These are phyloP conservation scores for Drosophila novamexicana DNA, from an alignment of 1,140 invertebrate genomes.

Conservation along the genomic window DNA sequence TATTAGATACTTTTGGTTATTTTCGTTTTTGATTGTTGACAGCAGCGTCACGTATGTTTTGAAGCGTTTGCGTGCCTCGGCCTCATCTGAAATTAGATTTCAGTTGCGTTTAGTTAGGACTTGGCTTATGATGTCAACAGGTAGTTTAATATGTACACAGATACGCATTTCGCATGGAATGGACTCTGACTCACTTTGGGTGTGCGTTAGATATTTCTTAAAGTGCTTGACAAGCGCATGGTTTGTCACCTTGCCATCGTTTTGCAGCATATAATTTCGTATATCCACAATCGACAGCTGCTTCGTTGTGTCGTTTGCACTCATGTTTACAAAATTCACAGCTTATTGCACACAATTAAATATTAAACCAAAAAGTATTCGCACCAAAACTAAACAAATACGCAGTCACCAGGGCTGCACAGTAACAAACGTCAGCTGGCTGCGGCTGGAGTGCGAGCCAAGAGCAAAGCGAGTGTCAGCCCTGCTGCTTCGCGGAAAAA, in stretches of 20 bases:
- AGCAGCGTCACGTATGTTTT: constrained; percentile 96
- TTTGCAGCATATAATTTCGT: constrained; percentile 91
- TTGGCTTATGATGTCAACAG: constrained; percentile 52
- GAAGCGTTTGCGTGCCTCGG: constrained; percentile 93
- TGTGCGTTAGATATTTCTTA: constrained; percentile 90
- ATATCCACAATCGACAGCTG: constrained; percentile 93
- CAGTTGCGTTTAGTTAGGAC: constrained; percentile 1
- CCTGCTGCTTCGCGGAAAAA: constrained; percentile 57
- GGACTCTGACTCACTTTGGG: constrained; percentile 82
- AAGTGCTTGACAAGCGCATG: constrained; percentile 95
- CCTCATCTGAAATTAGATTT: constrained; percentile 85
- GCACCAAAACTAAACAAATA: constrained; percentile 64
- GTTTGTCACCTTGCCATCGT: constrained; percentile 94
- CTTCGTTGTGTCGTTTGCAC: constrained; percentile 88
- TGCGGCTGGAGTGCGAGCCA: neutral
- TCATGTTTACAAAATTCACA: constrained; percentile 48
- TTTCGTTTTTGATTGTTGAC: constrained; percentile 92
- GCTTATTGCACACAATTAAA: constrained; percentile 37
- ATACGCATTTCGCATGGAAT: neutral
- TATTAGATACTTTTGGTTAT: constrained; percentile 93
- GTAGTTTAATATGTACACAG: constrained; percentile 17
- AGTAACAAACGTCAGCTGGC: constrained; percentile 28
- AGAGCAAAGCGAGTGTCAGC: constrained; percentile 23
- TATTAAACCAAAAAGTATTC: constrained; percentile 34
- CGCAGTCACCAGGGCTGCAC: constrained; percentile 48